Evolutionary conservation across 2,113 vertebrate genomes (phyloP).

Genomic region (Delphinapterus leucas): DNA sequence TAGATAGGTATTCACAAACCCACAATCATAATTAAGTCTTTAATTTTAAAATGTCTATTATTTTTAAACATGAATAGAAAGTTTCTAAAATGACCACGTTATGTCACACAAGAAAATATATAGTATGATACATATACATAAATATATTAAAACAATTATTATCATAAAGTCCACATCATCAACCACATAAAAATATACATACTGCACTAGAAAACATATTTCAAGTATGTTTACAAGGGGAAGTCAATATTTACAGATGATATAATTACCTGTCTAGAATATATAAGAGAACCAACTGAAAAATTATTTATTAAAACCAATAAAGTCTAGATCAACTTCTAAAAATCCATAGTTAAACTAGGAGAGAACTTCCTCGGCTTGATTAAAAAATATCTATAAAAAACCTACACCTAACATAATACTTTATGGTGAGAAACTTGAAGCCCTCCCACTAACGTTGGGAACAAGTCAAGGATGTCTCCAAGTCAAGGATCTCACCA

Average conservation of each 20-base stretch:
- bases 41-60: background rate
- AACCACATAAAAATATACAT: background rate
- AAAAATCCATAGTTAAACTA: background rate
- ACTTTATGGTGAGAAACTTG: background rate
- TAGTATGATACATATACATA: background rate
- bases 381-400: background rate
- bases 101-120: background rate
- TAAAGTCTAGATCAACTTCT: background rate
- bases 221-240: background rate
- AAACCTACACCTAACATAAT: background rate
- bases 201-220: background rate
- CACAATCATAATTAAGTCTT: background rate
- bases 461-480: background rate
- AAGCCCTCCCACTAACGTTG: background rate
- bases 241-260: background rate
- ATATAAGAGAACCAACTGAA: background rate
- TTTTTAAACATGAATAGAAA: slow-evolving; percentile 7
- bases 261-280: background rate
- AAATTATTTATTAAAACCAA: background rate
- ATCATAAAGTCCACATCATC: background rate
- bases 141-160: background rate
- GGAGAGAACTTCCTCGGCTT: background rate
- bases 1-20: background rate
- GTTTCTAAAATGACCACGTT: background rate
- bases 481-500: background rate